Conservation (phyloP, 1,140 invertebrate species). For the Trypoxylus dichotomus region DNA sequence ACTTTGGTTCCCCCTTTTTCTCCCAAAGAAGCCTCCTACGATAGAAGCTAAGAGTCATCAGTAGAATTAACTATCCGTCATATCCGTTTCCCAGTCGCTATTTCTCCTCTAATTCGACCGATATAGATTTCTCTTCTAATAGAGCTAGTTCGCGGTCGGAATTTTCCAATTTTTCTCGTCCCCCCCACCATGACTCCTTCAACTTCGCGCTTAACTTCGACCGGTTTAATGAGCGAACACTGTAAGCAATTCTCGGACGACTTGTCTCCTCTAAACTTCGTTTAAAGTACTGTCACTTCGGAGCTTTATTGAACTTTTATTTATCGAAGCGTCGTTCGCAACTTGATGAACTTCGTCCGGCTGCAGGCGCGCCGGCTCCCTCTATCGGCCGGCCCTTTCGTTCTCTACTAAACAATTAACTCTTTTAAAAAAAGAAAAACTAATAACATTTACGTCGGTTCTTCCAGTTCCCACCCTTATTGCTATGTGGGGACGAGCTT, state of each 20-base stretch:
- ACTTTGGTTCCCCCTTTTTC: no score
- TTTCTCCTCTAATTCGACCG: no score
- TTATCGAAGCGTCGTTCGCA: neutral
- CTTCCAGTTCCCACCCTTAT: neutral
- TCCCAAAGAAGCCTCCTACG: no score
- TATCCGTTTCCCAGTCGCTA: no score
- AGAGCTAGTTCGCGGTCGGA: neutral
- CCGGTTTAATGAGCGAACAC: slow-evolving; percentile 14
- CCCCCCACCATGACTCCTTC: neutral
- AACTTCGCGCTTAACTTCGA: neutral
- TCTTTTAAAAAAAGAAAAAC: neutral
- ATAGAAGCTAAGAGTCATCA: no score
- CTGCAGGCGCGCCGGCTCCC: neutral
- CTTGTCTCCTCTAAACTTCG: neutral
- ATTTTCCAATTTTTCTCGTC: neutral
- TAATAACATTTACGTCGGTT: neutral
- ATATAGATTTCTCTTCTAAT: neutral
- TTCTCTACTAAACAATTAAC: slow-evolving; percentile 3
- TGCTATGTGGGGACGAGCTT: no score
- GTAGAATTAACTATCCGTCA: no score
- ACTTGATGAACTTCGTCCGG: slow-evolving; percentile 13
- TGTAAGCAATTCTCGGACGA: slow-evolving; percentile 19
- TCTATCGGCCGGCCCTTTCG: neutral
- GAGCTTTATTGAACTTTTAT: slow-evolving; percentile 21
- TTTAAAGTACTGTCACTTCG: slow-evolving; percentile 22